Percentiles rank a stretch among this genome's conserved stretches.
Conservation (phyloP, 1,140 invertebrate genomes). For the Drosophila ficusphila region DNA sequence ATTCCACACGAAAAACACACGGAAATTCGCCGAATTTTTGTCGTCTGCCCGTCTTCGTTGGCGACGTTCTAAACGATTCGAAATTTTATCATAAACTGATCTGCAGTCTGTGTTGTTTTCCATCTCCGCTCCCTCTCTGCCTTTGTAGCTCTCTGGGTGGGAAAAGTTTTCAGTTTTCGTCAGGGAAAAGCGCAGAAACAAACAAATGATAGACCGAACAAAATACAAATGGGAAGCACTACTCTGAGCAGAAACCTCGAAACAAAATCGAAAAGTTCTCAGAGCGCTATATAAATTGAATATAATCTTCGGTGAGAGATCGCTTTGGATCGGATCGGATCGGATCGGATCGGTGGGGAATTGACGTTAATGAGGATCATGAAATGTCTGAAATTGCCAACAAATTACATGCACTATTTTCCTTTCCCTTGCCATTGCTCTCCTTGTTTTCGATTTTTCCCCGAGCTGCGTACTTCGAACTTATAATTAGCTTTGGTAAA, state of each 20-base stretch:
- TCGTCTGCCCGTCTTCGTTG: conserved; percentile 59
- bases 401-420: conserved; percentile 31
- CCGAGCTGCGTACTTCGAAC: conserved; percentile 39
- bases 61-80: conserved; percentile 78
- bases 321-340: conserved; percentile 35
- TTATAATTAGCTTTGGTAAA: conserved; percentile 39
- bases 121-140: conserved; percentile 45
- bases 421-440: background rate
- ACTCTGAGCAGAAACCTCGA: conserved; percentile 28
- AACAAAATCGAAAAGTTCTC: conserved; percentile 52
- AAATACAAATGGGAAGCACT: conserved; percentile 28
- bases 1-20: conserved; percentile 24
- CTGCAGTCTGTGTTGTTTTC: conserved; percentile 57
- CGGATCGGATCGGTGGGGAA: conserved; percentile 51
- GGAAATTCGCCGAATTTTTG: conserved; percentile 38
- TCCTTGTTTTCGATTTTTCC: conserved; percentile 2
- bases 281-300: conserved; percentile 39
- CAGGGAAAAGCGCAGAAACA: conserved; percentile 58
- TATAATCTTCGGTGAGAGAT: conserved; percentile 44
- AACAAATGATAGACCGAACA: conserved; percentile 51
- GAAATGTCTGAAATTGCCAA: conserved; percentile 67
- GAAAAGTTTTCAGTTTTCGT: conserved; percentile 62
- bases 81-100: conserved; percentile 84
- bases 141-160: conserved; percentile 30
- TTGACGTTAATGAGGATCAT: conserved; percentile 75